Conservation (phyloP, 2,113 vertebrate genomes). For the Hydrochoerus hydrochaeris region DNA sequence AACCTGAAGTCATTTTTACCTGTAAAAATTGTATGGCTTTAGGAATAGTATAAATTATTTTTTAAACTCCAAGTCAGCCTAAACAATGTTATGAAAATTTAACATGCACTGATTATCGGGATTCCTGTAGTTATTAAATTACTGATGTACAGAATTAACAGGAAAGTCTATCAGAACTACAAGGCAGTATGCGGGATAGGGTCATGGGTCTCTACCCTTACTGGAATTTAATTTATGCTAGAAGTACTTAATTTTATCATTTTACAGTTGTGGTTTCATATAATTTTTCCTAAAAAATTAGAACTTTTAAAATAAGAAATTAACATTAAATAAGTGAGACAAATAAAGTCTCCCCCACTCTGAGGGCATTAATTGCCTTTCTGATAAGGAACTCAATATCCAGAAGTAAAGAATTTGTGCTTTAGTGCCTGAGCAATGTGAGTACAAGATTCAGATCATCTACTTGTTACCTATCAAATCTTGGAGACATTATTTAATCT, state of each 20-base stretch:
- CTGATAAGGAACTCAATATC: not conserved
- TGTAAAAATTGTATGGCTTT: slow-evolving; percentile 74
- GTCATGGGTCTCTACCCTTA: not conserved
- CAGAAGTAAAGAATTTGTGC: not conserved
- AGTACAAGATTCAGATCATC: not conserved
- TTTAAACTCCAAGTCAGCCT: not conserved
- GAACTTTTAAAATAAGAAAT: slow-evolving; percentile 7
- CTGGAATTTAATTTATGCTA: not conserved
- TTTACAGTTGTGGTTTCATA: slow-evolving; percentile 20
- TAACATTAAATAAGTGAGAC: not conserved
- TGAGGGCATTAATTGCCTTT: not conserved
- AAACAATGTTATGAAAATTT: not conserved
- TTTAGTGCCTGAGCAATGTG: not conserved
- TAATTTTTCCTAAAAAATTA: not conserved
- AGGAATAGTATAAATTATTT: slow-evolving; percentile 57
- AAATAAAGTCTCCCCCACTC: not conserved
- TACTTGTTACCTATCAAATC: not conserved
- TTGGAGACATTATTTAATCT: not conserved
- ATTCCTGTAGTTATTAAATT: slow-evolving; percentile 12
- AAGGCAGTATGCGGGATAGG: not conserved
- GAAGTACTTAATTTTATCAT: slow-evolving; percentile 1
- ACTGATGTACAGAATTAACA: slow-evolving; percentile 7
- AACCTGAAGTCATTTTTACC: slow-evolving; percentile 78
- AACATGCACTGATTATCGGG: not conserved
- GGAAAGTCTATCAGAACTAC: not conserved